phyloP scores from a whole-genome alignment of 1,140 invertebrate genomes.

The Lutraria rhynchaena region DNA sequence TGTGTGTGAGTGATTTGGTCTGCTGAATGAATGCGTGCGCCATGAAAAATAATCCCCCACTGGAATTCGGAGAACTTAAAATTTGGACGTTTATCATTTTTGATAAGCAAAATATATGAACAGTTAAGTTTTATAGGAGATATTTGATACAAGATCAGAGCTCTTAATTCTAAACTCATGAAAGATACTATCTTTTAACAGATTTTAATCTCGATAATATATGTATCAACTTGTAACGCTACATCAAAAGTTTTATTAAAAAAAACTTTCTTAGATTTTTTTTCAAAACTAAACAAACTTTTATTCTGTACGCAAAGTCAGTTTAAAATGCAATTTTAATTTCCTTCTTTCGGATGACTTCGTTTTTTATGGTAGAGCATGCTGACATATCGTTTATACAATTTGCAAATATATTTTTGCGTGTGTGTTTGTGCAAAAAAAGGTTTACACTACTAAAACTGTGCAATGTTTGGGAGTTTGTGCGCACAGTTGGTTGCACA shows the following conservation, averaged over 20 bases:
- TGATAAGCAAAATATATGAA: conserved; percentile 41
- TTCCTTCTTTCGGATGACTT: too few relatives aligned
- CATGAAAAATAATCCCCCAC: conserved; percentile 50
- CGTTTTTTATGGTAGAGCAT: too few relatives aligned
- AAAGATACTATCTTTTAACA: conserved; percentile 50
- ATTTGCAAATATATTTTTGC: too few relatives aligned
- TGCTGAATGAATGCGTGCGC: conserved; percentile 40
- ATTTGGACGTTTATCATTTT: conserved; percentile 38
- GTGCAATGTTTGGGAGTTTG: too few relatives aligned
- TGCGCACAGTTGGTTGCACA: too few relatives aligned
- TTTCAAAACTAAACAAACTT: too few relatives aligned
- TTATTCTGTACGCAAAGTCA: too few relatives aligned
- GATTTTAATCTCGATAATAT: conserved; percentile 38
- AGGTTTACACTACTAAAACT: too few relatives aligned
- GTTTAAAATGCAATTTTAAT: too few relatives aligned
- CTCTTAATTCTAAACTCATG: conserved; percentile 41
- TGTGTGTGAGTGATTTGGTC: conserved; percentile 46
- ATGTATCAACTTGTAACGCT: conserved; percentile 12
- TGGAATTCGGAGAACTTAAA: conserved; percentile 23
- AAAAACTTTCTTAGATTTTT: too few relatives aligned
- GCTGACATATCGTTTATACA: too few relatives aligned
- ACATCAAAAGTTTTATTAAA: background rate
- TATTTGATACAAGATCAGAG: conserved; percentile 43
- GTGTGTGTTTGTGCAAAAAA: too few relatives aligned
- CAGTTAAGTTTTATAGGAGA: conserved; percentile 55